Base-by-base conservation (phyloP, 2,888 invertebrate species). In the Arenicola marina region DNA sequence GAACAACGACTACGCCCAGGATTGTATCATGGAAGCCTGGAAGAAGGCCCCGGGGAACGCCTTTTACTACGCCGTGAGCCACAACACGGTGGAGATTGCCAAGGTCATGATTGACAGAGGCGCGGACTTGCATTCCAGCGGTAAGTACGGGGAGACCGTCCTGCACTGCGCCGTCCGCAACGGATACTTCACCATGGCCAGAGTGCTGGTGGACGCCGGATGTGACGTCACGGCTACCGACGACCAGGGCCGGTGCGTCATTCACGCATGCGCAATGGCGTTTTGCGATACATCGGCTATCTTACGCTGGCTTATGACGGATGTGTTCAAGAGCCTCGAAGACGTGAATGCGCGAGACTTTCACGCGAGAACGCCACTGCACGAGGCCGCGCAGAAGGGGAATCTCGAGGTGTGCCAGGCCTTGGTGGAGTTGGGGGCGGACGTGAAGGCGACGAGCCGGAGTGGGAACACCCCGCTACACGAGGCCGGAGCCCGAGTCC, bases 1-100 rank as follows among this genome's bases (percentile, higher is more conserved):
- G 51, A 67, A 67, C 43, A 56, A 65, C 11, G 67, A 67, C 53
- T 46, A 65, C 61, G 28, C 64, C 2, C 60, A 45, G 1, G 67
- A 67, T 62, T 67, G 67, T 51, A 45, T 64, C 34, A 4, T 64
- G 31, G 51, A 34, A 2, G 61, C 46, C 18, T 64, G 64, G 32
- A 46, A 3, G 4, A 32, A 38, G 2, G 4, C 21, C 26, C n/a
- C 21, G 1, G 58, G 58, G 2, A 63, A 61, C 32, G 51, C 63
- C 21, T 56, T 63, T n/a, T 58, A 63, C 32, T 51, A 51, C 29
- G 60, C 63, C 29, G 51, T 63, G 28, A 21, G 32, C 4, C 33
- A 33, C 18, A 59, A 53, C 44, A 26, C 33, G 3, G 3, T 63
- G 26, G 18, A 32, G n/a, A 54, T 59, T 4, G 54, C 38, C 2